Conservation (phyloP, 2,888 invertebrate species). For the Polymixis lichenea region DNA sequence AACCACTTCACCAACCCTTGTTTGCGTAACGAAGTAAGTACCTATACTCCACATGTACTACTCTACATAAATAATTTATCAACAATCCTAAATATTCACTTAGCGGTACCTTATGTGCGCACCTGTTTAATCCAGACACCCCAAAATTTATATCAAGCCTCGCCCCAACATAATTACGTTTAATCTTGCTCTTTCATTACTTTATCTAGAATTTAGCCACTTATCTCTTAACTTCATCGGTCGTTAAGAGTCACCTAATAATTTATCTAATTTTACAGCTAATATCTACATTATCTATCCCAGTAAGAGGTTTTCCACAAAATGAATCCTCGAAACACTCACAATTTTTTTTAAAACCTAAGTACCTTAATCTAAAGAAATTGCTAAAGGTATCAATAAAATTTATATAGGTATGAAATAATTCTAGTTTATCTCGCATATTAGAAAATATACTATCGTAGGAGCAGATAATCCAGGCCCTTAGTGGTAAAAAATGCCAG, state of each 20-base stretch:
- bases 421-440: conserved; percentile 44
- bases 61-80: conserved; percentile 51
- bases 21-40: conserved; percentile 17
- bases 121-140: conserved; percentile 33
- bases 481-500: conserved; percentile 86
- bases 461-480: conserved; percentile 78
- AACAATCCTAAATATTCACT: conserved; percentile 58
- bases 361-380: conserved; percentile 39
- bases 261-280: conserved; percentile 32
- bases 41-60: conserved; percentile 19
- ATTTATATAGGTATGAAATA: conserved; percentile 42
- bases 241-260: conserved; percentile 42
- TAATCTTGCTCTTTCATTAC: conserved; percentile 40
- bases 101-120: conserved; percentile 36
- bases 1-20: conserved; percentile 5
- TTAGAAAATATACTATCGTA: conserved; percentile 76
- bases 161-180: conserved; percentile 28
- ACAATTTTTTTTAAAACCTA: conserved; percentile 32
- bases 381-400: conserved; percentile 47
- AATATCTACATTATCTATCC: conserved; percentile 22
- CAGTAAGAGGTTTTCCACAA: conserved; percentile 27
- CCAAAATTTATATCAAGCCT: conserved; percentile 35
- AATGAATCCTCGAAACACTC: conserved; percentile 41
- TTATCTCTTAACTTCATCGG: conserved; percentile 49
- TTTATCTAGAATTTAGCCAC: conserved; percentile 27